Base-by-base conservation (phyloP, 1,140 invertebrate species). In the Parapsyche elsis region DNA sequence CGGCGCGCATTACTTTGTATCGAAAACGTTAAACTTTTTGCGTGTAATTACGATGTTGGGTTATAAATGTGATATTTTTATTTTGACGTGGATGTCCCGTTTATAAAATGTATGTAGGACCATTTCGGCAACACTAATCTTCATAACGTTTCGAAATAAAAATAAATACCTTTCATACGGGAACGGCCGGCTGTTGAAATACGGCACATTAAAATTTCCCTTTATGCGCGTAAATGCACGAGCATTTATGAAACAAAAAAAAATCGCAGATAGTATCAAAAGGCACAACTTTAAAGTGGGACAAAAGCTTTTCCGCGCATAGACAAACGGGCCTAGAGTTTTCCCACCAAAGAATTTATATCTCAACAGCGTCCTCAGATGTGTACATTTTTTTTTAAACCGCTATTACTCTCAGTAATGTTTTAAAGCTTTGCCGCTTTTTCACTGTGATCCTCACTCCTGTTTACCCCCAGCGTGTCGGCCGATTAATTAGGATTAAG, bases 401-500 rank as follows among this genome's bases (percentile, higher is more conserved):
- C 23, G 64, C 24, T 30, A 67, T 67, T 67, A 67, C 24, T 67
- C 64, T 26, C 64, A 10, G 64, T 67, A 67, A 67, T 30, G 64
- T 14, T 67, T 67, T 30, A 67, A 24, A 67, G 64, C 64, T 53
- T 53, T 10, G 16, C 49, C 49, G 12, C 64, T 67, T 67, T 67
- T 67, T 73, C 46, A 23, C 10, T 23, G 71, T 45, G 10, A 73
- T 73, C 46, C 71, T 23, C 71, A 46, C 16, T 46, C 46, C 38
- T 46, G 16, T 73, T 46, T 73, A 73, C 71, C 67, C 71, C 23
- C 12, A 4, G 46, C 59, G 49, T 79, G 70, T 79, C 73, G 21
- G 38, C 49, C 78, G 67, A 79, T 79, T 79, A 79, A 79, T 79
- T 73, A 49, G 71, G 78, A 79, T 79, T 79, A 79, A 74, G 78